These are phyloP conservation scores for Dimorphilus gyrociliatus DNA, from an alignment of 2,888 invertebrate species.

Conservation along the genomic window DNA sequence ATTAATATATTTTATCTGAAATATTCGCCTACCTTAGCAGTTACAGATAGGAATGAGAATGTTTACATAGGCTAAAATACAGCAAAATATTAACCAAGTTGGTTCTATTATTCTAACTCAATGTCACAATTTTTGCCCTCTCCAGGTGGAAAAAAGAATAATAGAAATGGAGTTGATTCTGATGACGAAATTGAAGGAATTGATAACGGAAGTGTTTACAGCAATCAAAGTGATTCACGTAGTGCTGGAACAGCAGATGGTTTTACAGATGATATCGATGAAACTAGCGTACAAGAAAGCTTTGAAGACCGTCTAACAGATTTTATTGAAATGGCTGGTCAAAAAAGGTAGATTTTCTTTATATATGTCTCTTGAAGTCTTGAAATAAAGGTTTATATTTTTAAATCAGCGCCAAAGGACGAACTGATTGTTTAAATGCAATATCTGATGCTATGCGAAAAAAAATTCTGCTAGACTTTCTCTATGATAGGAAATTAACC, in stretches of 20 bases:
- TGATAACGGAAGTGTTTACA: slow-evolving; percentile 65
- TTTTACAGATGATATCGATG: slow-evolving; percentile 42
- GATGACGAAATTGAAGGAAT: slow-evolving; percentile 26
- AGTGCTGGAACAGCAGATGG: slow-evolving; percentile 48
- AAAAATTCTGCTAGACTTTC: slow-evolving; percentile 58
- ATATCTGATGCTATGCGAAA: slow-evolving; percentile 58
- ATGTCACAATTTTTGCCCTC: slow-evolving; percentile 1
- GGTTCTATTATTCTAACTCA: too few species aligned
- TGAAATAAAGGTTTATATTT: slow-evolving; percentile 8
- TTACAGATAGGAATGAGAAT: too few species aligned
- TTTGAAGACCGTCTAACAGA: slow-evolving; percentile 76
- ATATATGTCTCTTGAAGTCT: neutral
- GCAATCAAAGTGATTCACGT: slow-evolving; percentile 57
- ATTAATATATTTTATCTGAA: too few species aligned
- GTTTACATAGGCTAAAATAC: too few species aligned
- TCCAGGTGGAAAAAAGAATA: slow-evolving; percentile 3
- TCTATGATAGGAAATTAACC: slow-evolving; percentile 31
- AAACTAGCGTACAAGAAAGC: slow-evolving; percentile 49
- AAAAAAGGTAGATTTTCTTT: slow-evolving; percentile 55
- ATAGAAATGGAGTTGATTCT: slow-evolving; percentile 15
- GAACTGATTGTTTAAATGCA: slow-evolving; percentile 53
- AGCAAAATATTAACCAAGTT: too few species aligned
- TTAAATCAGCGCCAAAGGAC: slow-evolving; percentile 54
- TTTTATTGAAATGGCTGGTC: slow-evolving; percentile 67
- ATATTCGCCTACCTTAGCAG: too few species aligned